A percentile compares a stretch with the other conserved stretches of the same genome.
phyloP scores from a whole-genome alignment of 2,888 invertebrate species.

The Agriopis marginaria region DNA sequence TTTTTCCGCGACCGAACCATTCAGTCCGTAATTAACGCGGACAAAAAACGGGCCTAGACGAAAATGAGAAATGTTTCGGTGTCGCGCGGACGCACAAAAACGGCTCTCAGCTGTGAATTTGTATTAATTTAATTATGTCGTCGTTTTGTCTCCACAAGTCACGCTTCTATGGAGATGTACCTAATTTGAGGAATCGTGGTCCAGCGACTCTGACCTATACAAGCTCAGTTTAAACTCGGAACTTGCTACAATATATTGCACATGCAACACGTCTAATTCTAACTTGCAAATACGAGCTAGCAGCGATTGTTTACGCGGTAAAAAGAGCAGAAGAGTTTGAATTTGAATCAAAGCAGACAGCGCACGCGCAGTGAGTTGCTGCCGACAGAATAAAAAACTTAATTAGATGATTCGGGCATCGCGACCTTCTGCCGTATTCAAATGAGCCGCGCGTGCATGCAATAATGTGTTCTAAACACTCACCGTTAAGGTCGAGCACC shows the following conservation, averaged over 20 bases:
- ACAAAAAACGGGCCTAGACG: constrained; percentile 75
- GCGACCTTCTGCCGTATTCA: constrained; percentile 54
- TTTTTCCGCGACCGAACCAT: constrained; percentile 64
- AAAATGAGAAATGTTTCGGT: constrained; percentile 82
- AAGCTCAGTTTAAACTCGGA: background rate
- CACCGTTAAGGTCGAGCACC: constrained; percentile 83
- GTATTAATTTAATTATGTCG: constrained; percentile 78
- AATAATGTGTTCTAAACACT: constrained; percentile 54
- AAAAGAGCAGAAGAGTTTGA: background rate
- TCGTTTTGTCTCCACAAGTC: constrained; percentile 68
- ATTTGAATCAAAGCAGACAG: constrained; percentile 1
- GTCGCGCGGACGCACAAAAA: constrained; percentile 65
- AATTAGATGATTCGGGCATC: constrained; percentile 58
- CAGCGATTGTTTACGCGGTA: background rate
- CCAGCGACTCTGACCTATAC: constrained; percentile 4
- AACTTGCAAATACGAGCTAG: background rate
- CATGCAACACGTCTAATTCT: background rate
- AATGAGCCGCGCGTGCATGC: constrained; percentile 45
- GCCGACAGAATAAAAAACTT: constrained; percentile 51
- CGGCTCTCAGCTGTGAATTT: constrained; percentile 64
- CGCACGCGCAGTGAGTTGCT: constrained; percentile 1
- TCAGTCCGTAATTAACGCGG: constrained; percentile 81
- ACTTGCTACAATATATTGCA: background rate
- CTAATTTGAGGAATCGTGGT: constrained; percentile 32
- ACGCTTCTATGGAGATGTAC: constrained; percentile 42